A percentile compares a stretch with the other conserved stretches of the same genome.
phyloP scores from a whole-genome alignment of 1,140 invertebrate genomes.

The Zaprionus vittiger region DNA sequence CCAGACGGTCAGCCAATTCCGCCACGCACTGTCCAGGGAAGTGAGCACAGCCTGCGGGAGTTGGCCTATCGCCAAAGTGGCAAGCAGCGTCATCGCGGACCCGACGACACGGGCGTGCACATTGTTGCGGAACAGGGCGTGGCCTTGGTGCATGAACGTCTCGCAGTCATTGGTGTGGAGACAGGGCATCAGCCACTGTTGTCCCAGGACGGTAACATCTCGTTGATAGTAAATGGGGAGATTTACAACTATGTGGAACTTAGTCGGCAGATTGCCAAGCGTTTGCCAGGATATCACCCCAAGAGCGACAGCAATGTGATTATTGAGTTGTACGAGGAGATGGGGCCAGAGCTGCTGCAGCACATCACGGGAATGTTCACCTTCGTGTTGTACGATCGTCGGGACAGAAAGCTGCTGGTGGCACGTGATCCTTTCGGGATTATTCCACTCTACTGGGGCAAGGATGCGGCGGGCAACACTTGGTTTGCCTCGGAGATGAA shows the following conservation, averaged over 20 bases:
- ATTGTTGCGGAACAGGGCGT: slow-evolving; percentile 56
- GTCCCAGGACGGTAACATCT: slow-evolving; percentile 57
- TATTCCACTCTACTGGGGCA: slow-evolving; percentile 88
- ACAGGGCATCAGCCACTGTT: slow-evolving; percentile 70
- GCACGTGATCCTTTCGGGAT: slow-evolving; percentile 95
- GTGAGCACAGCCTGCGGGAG: slow-evolving; percentile 57
- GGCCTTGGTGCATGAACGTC: slow-evolving; percentile 66
- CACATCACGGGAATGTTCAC: slow-evolving; percentile 93
- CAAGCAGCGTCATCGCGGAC: slow-evolving; percentile 72
- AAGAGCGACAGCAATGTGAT: slow-evolving; percentile 91
- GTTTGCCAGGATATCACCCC: slow-evolving; percentile 86
- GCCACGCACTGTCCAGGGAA: slow-evolving; percentile 27
- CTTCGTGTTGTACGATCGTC: slow-evolving; percentile 92
- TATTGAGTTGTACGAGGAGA: slow-evolving; percentile 88
- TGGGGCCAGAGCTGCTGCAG: slow-evolving; percentile 87
- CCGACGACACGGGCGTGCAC: slow-evolving; percentile 68
- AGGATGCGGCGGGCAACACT: slow-evolving; percentile 82
- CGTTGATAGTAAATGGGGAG: slow-evolving; percentile 69
- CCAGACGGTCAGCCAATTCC: slow-evolving; percentile 41
- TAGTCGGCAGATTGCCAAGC: slow-evolving; percentile 48
- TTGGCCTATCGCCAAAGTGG: slow-evolving; percentile 67
- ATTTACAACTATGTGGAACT: slow-evolving; percentile 72
- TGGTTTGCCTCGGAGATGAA: slow-evolving; percentile 78
- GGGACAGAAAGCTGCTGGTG: slow-evolving; percentile 89
- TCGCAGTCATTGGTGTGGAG: slow-evolving; percentile 59